Conservation (phyloP, 2,797 vertebrate genomes). For the Ibycter americanus region DNA sequence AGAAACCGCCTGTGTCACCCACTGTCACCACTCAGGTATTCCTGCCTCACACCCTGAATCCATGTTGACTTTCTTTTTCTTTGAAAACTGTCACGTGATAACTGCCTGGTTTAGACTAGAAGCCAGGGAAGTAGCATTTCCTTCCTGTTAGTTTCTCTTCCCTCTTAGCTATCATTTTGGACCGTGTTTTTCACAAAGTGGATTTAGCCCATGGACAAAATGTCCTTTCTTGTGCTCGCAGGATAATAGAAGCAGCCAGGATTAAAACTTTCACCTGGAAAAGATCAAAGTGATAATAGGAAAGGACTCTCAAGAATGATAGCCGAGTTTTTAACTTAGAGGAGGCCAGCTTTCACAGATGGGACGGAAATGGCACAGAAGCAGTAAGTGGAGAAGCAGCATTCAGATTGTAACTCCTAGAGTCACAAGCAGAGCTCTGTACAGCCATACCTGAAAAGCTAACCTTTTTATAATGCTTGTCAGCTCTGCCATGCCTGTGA, state of each 20-base stretch:
- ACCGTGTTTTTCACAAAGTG: neutral
- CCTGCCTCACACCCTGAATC: neutral
- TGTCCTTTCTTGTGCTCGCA: neutral
- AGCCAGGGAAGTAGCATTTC: accelerated
- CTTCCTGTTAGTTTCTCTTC: neutral
- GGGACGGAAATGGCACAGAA: neutral
- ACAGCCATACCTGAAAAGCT: neutral
- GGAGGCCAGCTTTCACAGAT: neutral
- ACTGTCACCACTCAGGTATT: neutral
- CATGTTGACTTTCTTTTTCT: neutral
- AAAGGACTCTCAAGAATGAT: neutral
- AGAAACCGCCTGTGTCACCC: neutral
- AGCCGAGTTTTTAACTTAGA: neutral
- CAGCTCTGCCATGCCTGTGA: neutral
- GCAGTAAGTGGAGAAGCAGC: neutral
- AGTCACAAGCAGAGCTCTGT: neutral
- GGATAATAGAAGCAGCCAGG: neutral
- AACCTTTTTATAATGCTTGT: neutral
- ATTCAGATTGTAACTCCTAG: neutral
- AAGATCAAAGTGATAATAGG: neutral
- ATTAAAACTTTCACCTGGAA: slow-evolving; percentile 2
- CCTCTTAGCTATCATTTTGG: neutral
- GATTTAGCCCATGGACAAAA: neutral
- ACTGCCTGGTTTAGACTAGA: neutral
- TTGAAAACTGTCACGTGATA: neutral